Percentiles rank a stretch among this genome's conserved stretches.
These are phyloP conservation scores for Autographa gamma DNA, from an alignment of 2,888 invertebrate species.

Conservation along the genomic window DNA sequence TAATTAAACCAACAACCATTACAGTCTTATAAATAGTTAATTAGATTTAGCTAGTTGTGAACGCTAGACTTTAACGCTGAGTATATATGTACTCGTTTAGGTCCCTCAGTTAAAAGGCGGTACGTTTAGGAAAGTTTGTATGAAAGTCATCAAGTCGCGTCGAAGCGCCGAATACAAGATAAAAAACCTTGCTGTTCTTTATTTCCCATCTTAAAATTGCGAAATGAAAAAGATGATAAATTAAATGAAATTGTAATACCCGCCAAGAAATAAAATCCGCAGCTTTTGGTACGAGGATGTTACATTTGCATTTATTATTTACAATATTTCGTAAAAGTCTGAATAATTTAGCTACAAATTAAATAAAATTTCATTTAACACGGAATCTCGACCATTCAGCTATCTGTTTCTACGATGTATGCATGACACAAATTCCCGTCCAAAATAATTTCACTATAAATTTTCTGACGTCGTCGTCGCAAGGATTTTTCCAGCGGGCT, in stretches of 20 bases:
- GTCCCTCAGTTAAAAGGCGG: too few relatives aligned
- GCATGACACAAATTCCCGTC: conserved; percentile 19
- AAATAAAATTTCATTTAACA: not conserved
- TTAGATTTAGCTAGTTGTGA: not conserved
- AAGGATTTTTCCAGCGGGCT: conserved; percentile 17
- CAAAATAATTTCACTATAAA: conserved; percentile 18
- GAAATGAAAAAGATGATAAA: conserved; percentile 1
- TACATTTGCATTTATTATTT: conserved; percentile 4
- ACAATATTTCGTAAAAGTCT: not conserved
- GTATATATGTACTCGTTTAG: not conserved
- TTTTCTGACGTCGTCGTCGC: conserved; percentile 8
- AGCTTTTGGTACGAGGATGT: not conserved
- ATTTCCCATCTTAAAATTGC: conserved; percentile 1
- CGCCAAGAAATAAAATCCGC: conserved; percentile 1
- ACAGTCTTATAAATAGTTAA: not conserved
- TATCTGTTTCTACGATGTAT: conserved; percentile 6
- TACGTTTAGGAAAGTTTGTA: too few relatives aligned
- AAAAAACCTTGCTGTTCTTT: not conserved
- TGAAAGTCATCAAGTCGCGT: not conserved
- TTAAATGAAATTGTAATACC: conserved; percentile 1
- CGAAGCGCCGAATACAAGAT: not conserved
- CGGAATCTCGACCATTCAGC: not conserved
- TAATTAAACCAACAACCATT: not conserved
- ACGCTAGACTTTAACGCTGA: not conserved
- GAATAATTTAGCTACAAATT: not conserved